Evolutionary conservation across 2,797 vertebrate genomes (phyloP).

Genomic region (Acanthurus lineatus): DNA sequence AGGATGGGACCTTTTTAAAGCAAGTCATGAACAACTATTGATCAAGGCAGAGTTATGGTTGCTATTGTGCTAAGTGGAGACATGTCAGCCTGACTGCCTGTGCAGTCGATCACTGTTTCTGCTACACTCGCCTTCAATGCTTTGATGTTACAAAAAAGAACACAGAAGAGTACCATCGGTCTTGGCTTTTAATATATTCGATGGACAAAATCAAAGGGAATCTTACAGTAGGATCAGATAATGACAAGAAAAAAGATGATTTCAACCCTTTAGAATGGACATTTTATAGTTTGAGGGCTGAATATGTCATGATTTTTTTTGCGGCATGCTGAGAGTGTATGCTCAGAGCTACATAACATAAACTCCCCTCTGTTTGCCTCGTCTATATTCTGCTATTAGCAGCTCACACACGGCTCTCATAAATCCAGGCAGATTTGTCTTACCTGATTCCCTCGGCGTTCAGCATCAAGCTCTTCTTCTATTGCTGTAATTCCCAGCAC

Average conservation of each 20-base stretch:
- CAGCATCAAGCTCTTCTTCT: slow-evolving; percentile 34
- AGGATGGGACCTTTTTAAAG: slow-evolving; percentile 76
- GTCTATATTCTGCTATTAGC: slow-evolving; percentile 66
- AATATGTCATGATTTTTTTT: slow-evolving; percentile 3
- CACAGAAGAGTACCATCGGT: not conserved
- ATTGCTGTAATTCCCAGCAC: slow-evolving; percentile 53
- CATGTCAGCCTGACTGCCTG: slow-evolving; percentile 53
- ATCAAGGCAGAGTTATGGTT: slow-evolving; percentile 76
- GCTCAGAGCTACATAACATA: not conserved
- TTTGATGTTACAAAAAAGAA: slow-evolving; percentile 1
- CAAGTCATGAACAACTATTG: slow-evolving; percentile 79
- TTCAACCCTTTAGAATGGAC: too few relatives aligned
- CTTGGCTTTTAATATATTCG: too few relatives aligned
- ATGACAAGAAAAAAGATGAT: not conserved
- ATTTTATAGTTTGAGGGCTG: not conserved
- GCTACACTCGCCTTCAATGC: slow-evolving; percentile 42
- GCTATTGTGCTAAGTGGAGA: slow-evolving; percentile 76
- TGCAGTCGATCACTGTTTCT: slow-evolving; percentile 58
- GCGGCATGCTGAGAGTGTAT: not conserved
- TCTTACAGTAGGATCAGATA: not conserved
- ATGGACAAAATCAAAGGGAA: not conserved
- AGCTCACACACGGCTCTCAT: slow-evolving; percentile 57
- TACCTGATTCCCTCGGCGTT: slow-evolving; percentile 64
- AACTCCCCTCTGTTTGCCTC: slow-evolving; percentile 49
- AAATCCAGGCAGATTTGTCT: slow-evolving; percentile 73